phyloP scores from a whole-genome alignment of 2,888 invertebrate species.

The Tortrix viridana region DNA sequence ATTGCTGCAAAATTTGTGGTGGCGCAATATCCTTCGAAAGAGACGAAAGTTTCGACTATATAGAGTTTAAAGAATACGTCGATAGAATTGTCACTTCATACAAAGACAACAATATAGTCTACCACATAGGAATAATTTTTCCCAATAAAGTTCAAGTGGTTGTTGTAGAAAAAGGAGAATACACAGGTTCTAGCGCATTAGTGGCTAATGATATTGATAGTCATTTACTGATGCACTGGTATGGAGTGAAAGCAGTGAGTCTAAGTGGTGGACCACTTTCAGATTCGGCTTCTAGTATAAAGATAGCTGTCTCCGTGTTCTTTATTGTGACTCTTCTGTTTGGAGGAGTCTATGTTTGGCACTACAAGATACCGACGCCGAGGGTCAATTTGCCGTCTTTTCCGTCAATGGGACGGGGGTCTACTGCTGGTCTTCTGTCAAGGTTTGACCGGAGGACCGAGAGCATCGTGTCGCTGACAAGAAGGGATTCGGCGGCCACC shows the following conservation, averaged over 20 bases:
- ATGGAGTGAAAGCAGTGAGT: constrained; percentile 50
- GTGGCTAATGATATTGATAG: constrained; percentile 58
- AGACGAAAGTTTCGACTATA: constrained; percentile 60
- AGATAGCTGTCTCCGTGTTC: constrained; percentile 67
- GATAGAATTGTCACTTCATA: constrained; percentile 53
- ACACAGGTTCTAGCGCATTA: constrained; percentile 63
- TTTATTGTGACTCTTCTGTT: constrained; percentile 60
- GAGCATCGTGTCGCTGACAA: constrained; percentile 70
- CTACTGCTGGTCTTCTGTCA: constrained; percentile 52
- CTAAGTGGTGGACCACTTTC: constrained; percentile 67
- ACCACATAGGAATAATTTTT: constrained; percentile 61
- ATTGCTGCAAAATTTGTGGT: constrained; percentile 75
- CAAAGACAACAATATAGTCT: constrained; percentile 51
- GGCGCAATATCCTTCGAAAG: constrained; percentile 61
- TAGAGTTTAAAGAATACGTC: constrained; percentile 58
- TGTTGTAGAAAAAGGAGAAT: constrained; percentile 66
- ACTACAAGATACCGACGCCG: constrained; percentile 54
- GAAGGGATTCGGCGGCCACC: constrained; percentile 64
- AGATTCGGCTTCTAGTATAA: constrained; percentile 59
- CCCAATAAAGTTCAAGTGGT: constrained; percentile 63
- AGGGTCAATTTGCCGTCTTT: constrained; percentile 47
- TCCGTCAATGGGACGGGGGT: constrained; percentile 49
- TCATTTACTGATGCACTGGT: constrained; percentile 55
- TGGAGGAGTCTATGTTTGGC: constrained; percentile 63
- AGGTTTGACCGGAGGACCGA: constrained; percentile 69